Percentiles rank a stretch among this genome's conserved stretches.
These are phyloP conservation scores for Deroptyus accipitrinus DNA, from an alignment of 2,113 vertebrate species.

Conservation along the genomic window DNA sequence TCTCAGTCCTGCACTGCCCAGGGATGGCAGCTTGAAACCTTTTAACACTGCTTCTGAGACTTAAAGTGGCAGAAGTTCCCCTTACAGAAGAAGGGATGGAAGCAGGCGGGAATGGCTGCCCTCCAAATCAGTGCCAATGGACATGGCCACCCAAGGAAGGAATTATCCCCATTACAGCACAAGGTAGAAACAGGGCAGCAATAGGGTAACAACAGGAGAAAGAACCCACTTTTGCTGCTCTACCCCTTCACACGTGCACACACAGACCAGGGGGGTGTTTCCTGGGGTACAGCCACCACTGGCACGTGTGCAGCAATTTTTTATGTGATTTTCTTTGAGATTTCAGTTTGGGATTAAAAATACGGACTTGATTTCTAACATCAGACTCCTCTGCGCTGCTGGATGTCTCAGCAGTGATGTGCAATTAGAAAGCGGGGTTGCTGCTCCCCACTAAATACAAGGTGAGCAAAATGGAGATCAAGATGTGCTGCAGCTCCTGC, in stretches of 20 bases:
- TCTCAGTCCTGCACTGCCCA: rapidly evolving
- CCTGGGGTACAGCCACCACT: neutral
- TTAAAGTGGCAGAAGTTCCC: neutral
- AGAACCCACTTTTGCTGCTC: rapidly evolving
- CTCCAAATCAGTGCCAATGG: rapidly evolving
- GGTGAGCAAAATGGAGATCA: neutral
- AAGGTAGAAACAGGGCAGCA: neutral
- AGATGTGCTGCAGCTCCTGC: neutral
- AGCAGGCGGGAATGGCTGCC: neutral
- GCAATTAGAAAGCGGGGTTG: neutral
- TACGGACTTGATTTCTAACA: rapidly evolving
- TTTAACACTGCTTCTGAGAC: rapidly evolving
- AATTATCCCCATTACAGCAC: rapidly evolving
- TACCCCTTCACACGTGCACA: no score
- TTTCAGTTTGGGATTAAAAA: neutral
- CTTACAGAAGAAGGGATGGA: no score
- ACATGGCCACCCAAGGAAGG: rapidly evolving
- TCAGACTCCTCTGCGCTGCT: neutral
- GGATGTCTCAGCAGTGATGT: neutral
- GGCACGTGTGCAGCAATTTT: rapidly evolving
- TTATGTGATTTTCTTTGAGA: neutral
- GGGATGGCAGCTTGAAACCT: neutral
- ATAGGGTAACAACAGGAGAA: neutral
- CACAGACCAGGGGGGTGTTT: rapidly evolving
- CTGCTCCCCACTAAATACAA: neutral